Base-by-base conservation (phyloP, 2,113 vertebrate genomes). In the Xiphorhynchus elegans region DNA sequence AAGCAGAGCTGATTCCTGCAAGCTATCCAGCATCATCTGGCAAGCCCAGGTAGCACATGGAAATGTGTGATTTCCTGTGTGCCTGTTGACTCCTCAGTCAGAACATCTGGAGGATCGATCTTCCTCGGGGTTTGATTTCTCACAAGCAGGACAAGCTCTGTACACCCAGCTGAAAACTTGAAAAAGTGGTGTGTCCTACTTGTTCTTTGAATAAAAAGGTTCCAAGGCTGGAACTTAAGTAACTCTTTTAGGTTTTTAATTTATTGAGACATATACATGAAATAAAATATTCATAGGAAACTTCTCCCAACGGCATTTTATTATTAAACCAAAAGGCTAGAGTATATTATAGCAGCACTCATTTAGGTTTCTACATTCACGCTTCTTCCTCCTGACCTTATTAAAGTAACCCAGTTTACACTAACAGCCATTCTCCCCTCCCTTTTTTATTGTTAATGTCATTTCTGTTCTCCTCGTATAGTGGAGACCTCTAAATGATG, bases 211-310 rank as follows among this genome's bases (percentile, higher is more conserved):
- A 91, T 77, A 72, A 88, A 93, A 83, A 62, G 49, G 79, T 95
- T 94, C 74, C 88, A 84, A 92, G 85, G 79, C 62, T 60, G 60
- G 49, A 84, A 91, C 81, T 94, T 94, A 90, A 90, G 90, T 90
- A 93, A 80, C 35, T 88, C 87, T 91, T 95, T 87, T 84, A 87
- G 50, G 50, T 53, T 92, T 87, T 82, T 85, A 91, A 96, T 88
- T 96, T 97, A 96, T 93, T 94, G 87, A 90, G 87, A 94, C 68
- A 16, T 93, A 60, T 90, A 91, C 42, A 46, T 75, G 89, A 91
- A 94, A 95, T 96, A 84, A 96, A 96, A 93, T 95, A 97, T 97
- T 97, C 64, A 96, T 96, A 35, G 53, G 62, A 91, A 89, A 82
- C 60, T 73, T 87, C 39, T 97, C 95, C 92, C 91, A 91, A 81